Evolutionary conservation across 2,888 invertebrate genomes (phyloP).

Genomic region (Syrphus vitripennis): DNA sequence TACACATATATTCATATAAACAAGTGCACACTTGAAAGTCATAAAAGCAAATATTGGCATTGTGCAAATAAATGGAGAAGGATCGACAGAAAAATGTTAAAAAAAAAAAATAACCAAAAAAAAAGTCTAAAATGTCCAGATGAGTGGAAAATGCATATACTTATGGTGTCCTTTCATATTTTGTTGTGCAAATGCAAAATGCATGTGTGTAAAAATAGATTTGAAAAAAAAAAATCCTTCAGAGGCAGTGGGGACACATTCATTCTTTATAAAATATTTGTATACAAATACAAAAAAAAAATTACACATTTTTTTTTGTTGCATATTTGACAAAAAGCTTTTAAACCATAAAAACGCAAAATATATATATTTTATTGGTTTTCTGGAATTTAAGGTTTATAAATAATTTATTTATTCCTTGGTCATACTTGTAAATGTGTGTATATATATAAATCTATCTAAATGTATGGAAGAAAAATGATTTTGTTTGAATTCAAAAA

Average conservation of each 20-base stretch:
- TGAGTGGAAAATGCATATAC: conserved; percentile 36
- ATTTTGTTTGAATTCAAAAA: background rate
- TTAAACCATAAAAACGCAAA: background rate
- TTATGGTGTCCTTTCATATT: conserved; percentile 5
- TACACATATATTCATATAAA: background rate
- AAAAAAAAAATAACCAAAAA: conserved; percentile 5
- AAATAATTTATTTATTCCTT: background rate
- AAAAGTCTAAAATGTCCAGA: conserved; percentile 61
- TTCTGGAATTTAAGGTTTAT: background rate
- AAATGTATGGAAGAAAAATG: too few species aligned
- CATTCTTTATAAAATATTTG: conserved; percentile 10
- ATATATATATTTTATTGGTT: background rate
- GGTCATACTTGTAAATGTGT: background rate
- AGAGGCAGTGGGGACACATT: background rate
- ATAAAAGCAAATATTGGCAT: conserved; percentile 65
- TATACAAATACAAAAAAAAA: background rate
- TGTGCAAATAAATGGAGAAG: conserved; percentile 59
- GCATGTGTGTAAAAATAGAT: background rate
- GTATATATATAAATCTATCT: background rate
- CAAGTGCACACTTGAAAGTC: conserved; percentile 26
- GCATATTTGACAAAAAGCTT: conserved; percentile 40
- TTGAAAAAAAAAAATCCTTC: background rate
- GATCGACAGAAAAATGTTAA: conserved; percentile 28
- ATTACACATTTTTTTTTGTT: conserved; percentile 15
- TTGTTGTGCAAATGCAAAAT: conserved; percentile 9